These are phyloP conservation scores for Melanophora roralis DNA, from an alignment of 2,888 invertebrate genomes.

Conservation along the genomic window DNA sequence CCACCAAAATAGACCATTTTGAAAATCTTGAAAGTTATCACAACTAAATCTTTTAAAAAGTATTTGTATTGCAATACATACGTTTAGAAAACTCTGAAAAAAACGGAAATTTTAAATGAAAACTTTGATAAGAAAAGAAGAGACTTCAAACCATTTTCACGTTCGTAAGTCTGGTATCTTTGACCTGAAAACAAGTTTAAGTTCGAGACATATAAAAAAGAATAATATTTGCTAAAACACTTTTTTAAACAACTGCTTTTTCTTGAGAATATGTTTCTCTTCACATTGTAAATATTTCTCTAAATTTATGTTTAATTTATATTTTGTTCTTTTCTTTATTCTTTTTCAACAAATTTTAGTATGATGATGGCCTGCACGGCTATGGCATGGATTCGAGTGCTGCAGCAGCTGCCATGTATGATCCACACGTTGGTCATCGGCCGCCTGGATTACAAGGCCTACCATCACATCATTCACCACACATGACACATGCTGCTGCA, in stretches of 20 bases:
- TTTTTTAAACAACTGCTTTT: slow-evolving; percentile 19
- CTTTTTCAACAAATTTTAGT: slow-evolving; percentile 80
- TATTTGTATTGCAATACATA: too few species aligned
- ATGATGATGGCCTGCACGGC: slow-evolving; percentile 95
- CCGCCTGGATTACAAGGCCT: slow-evolving; percentile 80
- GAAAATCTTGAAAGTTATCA: too few species aligned
- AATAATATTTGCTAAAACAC: background rate
- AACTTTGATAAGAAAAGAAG: too few species aligned
- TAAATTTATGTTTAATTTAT: background rate
- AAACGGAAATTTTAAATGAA: too few species aligned
- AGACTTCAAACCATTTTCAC: too few species aligned
- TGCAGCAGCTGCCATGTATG: slow-evolving; percentile 83
- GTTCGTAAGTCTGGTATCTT: too few species aligned
- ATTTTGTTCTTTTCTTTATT: slow-evolving; percentile 17
- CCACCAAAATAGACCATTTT: too few species aligned
- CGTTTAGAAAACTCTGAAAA: too few species aligned
- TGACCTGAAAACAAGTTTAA: background rate
- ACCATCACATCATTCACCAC: slow-evolving; percentile 88
- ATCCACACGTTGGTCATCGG: slow-evolving; percentile 84
- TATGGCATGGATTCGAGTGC: slow-evolving; percentile 86
- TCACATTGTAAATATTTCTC: slow-evolving; percentile 26
- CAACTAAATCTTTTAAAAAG: too few species aligned
- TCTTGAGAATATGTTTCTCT: too few species aligned
- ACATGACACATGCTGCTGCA: slow-evolving; percentile 85
- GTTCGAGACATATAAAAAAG: background rate